Evolutionary conservation across 2,888 invertebrate species (phyloP).

Genomic region (Caradrina clavipalpis): DNA sequence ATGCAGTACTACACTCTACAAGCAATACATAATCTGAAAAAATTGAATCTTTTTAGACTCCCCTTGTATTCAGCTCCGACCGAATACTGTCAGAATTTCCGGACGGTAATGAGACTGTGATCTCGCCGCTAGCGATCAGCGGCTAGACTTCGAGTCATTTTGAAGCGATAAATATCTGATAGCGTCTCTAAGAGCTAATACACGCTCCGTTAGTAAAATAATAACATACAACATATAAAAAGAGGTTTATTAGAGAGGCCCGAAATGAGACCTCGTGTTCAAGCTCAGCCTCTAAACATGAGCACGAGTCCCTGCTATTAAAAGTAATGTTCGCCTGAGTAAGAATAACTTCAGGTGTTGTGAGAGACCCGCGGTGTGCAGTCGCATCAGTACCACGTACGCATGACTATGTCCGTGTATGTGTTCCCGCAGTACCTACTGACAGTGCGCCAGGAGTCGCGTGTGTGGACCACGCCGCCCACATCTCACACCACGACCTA

Average conservation of each 20-base stretch:
- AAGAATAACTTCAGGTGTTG: background rate
- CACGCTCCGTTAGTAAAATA: too few relatives aligned
- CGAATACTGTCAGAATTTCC: conserved; percentile 17
- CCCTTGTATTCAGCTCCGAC: background rate
- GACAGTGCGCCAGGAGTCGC: too few relatives aligned
- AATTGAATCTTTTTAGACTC: conserved; percentile 17
- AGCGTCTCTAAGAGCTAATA: background rate
- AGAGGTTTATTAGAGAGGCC: background rate
- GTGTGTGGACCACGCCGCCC: conserved; percentile 10
- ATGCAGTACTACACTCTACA: background rate
- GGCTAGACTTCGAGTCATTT: background rate
- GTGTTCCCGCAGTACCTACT: conserved; percentile 27
- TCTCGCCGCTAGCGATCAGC: background rate
- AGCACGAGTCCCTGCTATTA: background rate
- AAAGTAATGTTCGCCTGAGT: background rate
- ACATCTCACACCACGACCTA: conserved; percentile 1
- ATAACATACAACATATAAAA: background rate
- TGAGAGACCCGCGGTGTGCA: background rate
- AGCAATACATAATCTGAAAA: conserved; percentile 5
- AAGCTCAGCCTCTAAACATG: background rate
- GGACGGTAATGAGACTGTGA: conserved; percentile 5
- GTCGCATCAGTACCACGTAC: background rate
- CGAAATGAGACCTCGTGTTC: background rate
- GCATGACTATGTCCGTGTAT: conserved; percentile 5
- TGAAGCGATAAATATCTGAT: too few relatives aligned